A percentile compares a stretch with the other conserved stretches of the same genome.
Evolutionary conservation across 1,140 invertebrate species (phyloP).

Genomic region (Chionoecetes opilio): DNA sequence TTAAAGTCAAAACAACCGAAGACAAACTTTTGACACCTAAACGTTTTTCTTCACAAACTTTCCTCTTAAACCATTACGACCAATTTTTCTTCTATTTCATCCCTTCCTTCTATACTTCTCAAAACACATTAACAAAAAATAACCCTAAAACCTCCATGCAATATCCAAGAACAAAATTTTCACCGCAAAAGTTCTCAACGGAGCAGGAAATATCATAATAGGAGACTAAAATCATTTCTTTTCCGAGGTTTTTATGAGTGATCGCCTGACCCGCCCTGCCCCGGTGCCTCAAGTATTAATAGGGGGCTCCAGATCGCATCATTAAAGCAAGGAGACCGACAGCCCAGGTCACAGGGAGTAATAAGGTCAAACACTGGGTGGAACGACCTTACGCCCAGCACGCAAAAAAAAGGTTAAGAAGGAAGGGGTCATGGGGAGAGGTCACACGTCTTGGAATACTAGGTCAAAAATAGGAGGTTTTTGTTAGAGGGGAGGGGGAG

Average conservation of each 20-base stretch:
- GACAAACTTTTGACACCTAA: background rate
- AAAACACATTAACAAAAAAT: background rate
- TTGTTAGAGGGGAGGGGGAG: background rate
- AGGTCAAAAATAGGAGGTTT: background rate
- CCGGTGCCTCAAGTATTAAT: background rate
- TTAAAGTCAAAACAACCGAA: background rate
- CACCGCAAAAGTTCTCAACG: background rate
- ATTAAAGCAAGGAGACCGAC: conserved; percentile 18
- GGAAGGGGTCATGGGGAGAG: background rate
- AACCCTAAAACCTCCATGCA: background rate
- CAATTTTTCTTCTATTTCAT: background rate
- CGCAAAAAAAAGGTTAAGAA: background rate
- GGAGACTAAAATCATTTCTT: background rate
- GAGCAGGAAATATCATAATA: background rate
- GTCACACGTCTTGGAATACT: background rate
- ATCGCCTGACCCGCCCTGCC: background rate
- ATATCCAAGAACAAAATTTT: background rate
- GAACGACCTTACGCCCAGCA: background rate
- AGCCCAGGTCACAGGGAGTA: conserved; percentile 14
- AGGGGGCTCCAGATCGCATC: background rate
- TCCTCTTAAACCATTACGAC: background rate
- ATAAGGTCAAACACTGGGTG: background rate
- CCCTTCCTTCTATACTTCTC: background rate
- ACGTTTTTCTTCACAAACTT: background rate
- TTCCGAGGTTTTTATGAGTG: background rate